Percentiles rank a stretch among this genome's conserved stretches.
phyloP scores from a whole-genome alignment of 2,888 invertebrate species.

The Serrognathus titanus region DNA sequence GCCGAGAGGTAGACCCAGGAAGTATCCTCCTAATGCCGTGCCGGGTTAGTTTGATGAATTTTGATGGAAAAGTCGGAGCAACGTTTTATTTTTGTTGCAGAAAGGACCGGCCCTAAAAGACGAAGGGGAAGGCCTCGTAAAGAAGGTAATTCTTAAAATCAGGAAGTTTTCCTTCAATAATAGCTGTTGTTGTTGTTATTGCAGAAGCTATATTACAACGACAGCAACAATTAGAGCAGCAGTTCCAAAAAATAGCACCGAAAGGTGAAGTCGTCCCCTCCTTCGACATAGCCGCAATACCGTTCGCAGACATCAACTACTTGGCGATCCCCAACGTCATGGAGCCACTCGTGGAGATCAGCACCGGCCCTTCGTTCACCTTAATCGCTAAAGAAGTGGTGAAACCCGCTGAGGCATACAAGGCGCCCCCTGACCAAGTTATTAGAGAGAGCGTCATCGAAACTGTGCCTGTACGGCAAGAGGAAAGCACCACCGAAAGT shows the following conservation, averaged over 20 bases:
- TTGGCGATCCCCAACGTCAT: constrained; percentile 40
- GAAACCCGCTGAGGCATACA: neutral
- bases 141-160: constrained; percentile 17
- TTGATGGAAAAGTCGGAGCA: neutral
- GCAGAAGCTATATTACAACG: neutral
- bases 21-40: constrained; percentile 48
- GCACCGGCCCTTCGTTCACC: constrained; percentile 9
- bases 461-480: too few species aligned
- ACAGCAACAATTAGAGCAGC: constrained; percentile 10
- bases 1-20: constrained; percentile 54
- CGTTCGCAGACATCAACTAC: constrained; percentile 56
- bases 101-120: constrained; percentile 22
- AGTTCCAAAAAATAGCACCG: constrained; percentile 46
- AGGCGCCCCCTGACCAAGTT: neutral
- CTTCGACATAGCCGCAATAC: constrained; percentile 34
- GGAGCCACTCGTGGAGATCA: constrained; percentile 30
- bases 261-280: too few species aligned
- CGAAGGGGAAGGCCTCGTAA: constrained; percentile 30
- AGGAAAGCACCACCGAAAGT: too few species aligned
- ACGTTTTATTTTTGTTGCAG: constrained; percentile 4
- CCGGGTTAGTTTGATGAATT: constrained; percentile 1
- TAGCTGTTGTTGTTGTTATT: too few species aligned
- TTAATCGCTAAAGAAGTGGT: neutral
- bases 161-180: too few species aligned
- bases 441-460: too few species aligned